These are phyloP conservation scores for Reinhardtius hippoglossoides DNA, from an alignment of 2,113 vertebrate species.

Conservation along the genomic window DNA sequence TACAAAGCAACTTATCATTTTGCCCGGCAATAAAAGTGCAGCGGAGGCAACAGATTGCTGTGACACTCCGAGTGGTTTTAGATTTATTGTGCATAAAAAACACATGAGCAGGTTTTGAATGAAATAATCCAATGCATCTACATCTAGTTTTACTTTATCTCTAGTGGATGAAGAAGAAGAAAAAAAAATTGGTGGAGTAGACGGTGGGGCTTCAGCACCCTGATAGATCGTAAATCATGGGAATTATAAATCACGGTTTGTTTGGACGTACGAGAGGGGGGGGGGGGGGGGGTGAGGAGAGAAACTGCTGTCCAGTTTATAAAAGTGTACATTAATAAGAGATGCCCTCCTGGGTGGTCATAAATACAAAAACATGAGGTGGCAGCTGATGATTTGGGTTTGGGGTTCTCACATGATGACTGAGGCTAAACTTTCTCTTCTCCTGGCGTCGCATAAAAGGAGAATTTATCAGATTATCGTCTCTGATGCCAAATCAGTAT, in stretches of 20 bases:
- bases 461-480: slow-evolving; percentile 26
- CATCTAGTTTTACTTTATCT: slow-evolving; percentile 81
- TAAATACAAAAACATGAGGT: slow-evolving; percentile 80
- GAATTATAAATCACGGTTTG: slow-evolving; percentile 85
- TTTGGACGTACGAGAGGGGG: slow-evolving; percentile 74
- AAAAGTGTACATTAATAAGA: slow-evolving; percentile 83
- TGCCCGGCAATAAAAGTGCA: slow-evolving; percentile 68
- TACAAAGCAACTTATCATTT: slow-evolving; percentile 79
- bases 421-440: slow-evolving; percentile 33
- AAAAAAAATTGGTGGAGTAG: slow-evolving; percentile 68
- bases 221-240: slow-evolving; percentile 80
- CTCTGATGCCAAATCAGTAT: slow-evolving; percentile 22
- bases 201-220: slow-evolving; percentile 68
- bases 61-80: slow-evolving; percentile 78
- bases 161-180: slow-evolving; percentile 42
- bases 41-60: slow-evolving; percentile 74
- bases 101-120: slow-evolving; percentile 81
- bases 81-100: slow-evolving; percentile 83
- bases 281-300: slow-evolving; percentile 61
- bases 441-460: slow-evolving; percentile 18
- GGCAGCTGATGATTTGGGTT: slow-evolving; percentile 77
- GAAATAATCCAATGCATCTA: slow-evolving; percentile 80
- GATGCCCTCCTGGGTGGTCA: slow-evolving; percentile 76
- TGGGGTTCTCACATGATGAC: slow-evolving; percentile 47
- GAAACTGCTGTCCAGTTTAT: slow-evolving; percentile 83